Evolutionary conservation across 2,888 invertebrate species (phyloP).

Genomic region (Melipona bicolor): DNA sequence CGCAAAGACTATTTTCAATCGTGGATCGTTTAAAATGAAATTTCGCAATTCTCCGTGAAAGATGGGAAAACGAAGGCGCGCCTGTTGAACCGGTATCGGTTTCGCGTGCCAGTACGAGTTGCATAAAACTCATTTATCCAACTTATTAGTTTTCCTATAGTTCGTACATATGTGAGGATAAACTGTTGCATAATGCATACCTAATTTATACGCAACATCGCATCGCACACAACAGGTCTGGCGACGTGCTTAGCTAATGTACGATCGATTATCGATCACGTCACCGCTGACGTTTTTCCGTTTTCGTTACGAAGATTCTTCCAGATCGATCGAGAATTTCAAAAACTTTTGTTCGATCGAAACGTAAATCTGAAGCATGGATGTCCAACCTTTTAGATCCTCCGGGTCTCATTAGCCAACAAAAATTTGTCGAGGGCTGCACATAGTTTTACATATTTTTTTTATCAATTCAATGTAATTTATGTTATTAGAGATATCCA

Average conservation of each 20-base stretch:
- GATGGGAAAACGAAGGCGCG: not conserved
- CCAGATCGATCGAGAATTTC: not conserved
- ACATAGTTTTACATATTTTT: too few species aligned
- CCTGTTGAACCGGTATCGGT: constrained; percentile 1
- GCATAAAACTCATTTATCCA: not conserved
- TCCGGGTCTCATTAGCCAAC: too few species aligned
- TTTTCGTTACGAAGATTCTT: not conserved
- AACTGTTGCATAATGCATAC: constrained; percentile 19
- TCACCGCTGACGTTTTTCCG: not conserved
- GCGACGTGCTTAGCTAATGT: not conserved
- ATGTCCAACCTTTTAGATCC: too few species aligned
- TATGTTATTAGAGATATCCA: too few species aligned
- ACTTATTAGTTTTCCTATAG: constrained; percentile 8
- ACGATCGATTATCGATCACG: constrained; percentile 6
- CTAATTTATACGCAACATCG: constrained; percentile 4
- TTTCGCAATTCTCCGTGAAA: not conserved
- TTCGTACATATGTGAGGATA: not conserved
- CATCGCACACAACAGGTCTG: not conserved
- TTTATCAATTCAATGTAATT: too few species aligned
- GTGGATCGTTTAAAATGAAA: not conserved
- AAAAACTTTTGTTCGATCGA: too few species aligned
- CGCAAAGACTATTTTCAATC: not conserved
- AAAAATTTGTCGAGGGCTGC: too few species aligned
- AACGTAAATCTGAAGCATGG: too few species aligned
- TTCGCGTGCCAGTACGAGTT: too few species aligned